A percentile compares a stretch with the other conserved stretches of the same genome.
These are phyloP conservation scores for Stenolophus ochropezus DNA, from an alignment of 2,888 invertebrate genomes.

Conservation along the genomic window DNA sequence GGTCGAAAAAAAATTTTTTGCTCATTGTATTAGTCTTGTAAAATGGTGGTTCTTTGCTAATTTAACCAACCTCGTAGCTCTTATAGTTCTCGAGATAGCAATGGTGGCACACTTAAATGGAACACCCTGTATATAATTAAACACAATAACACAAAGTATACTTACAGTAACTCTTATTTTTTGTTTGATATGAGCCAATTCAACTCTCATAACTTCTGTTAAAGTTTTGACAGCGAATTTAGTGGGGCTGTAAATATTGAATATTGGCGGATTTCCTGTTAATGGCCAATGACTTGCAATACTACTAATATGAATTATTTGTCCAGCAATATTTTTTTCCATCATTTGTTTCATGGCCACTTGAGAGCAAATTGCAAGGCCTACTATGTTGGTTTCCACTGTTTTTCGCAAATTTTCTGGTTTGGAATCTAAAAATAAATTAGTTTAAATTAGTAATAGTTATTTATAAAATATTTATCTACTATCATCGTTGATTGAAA, in stretches of 20 bases:
- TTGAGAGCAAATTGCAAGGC: constrained; percentile 65
- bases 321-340: constrained; percentile 65
- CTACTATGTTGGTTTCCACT: constrained; percentile 66
- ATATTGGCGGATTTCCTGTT: constrained; percentile 60
- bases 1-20: no score
- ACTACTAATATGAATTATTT: constrained; percentile 68
- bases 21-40: no score
- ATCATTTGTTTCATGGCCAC: constrained; percentile 65
- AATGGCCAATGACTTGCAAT: constrained; percentile 67
- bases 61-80: no score
- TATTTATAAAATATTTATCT: background rate
- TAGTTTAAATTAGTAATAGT: background rate
- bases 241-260: constrained; percentile 73
- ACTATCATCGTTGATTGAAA: no score
- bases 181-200: constrained; percentile 69
- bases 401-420: constrained; percentile 64
- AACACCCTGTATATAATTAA: no score
- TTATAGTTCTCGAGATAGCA: no score
- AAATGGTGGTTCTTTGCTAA: no score
- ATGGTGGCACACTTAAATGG: no score
- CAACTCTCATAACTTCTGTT: constrained; percentile 72
- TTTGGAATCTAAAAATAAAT: constrained; percentile 62
- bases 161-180: constrained; percentile 67
- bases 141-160: no score
- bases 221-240: constrained; percentile 74